Evolutionary conservation across 2,797 vertebrate genomes (phyloP).

Genomic region (Chelidonichthys spinosus): DNA sequence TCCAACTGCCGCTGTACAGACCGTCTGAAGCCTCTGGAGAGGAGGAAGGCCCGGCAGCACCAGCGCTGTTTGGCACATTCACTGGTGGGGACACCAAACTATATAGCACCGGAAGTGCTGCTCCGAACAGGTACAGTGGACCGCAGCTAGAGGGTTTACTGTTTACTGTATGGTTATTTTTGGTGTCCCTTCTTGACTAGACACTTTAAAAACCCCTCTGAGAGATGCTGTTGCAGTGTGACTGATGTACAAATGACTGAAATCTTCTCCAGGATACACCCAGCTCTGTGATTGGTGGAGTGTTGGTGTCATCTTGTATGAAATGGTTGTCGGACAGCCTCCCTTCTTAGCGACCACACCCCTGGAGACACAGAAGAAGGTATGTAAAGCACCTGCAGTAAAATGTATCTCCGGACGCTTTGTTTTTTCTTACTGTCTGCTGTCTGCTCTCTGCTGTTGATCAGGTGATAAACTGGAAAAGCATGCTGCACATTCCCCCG

Average conservation of each 20-base stretch:
- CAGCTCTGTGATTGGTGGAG: constrained; percentile 99
- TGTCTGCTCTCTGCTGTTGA: not conserved
- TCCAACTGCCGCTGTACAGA: constrained; percentile 94
- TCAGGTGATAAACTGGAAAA: constrained; percentile 98
- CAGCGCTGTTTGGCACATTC: constrained; percentile 97
- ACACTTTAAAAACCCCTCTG: not conserved
- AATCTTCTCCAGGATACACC: constrained; percentile 89
- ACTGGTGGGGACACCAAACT: constrained; percentile 97
- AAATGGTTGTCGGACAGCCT: constrained; percentile 98
- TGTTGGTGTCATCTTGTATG: constrained; percentile 97
- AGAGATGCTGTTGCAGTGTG: not conserved
- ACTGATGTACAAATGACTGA: not conserved
- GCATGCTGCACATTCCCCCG: constrained; percentile 91
- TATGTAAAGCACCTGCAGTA: constrained; percentile 68
- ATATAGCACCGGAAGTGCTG: constrained; percentile 96
- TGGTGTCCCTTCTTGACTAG: too few species aligned
- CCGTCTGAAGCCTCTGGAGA: constrained; percentile 93
- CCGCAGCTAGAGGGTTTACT: not conserved
- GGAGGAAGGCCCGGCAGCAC: constrained; percentile 94
- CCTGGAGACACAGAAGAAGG: constrained; percentile 97
- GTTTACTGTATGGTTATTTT: not conserved
- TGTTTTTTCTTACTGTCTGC: not conserved
- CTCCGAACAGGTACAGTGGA: constrained; percentile 89
- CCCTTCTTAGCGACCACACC: constrained; percentile 96
- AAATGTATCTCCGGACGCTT: not conserved